A percentile compares a stretch with the other conserved stretches of the same genome.
Evolutionary conservation across 1,140 invertebrate genomes (phyloP).

Genomic region (Habropoda laboriosa): DNA sequence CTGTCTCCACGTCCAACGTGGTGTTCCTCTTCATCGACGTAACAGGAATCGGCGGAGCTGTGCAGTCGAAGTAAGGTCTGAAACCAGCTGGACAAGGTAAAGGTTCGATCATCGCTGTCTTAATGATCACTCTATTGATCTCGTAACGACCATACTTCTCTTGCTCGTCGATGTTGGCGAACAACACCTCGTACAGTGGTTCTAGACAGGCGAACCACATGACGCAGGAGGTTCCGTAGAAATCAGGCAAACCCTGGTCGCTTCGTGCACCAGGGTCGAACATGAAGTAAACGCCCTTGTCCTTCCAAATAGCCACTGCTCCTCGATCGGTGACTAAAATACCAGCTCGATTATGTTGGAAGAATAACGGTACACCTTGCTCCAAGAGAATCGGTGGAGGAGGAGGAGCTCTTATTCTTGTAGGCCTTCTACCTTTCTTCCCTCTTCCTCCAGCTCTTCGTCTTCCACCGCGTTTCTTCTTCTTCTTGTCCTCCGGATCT

Average conservation of each 20-base stretch:
- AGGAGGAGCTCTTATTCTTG: conserved; percentile 51
- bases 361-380: conserved; percentile 72
- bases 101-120: conserved; percentile 66
- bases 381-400: conserved; percentile 66
- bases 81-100: conserved; percentile 72
- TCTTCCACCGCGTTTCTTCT: conserved; percentile 50
- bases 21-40: conserved; percentile 47
- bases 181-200: conserved; percentile 68
- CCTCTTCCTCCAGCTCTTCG: conserved; percentile 37
- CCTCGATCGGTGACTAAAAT: conserved; percentile 65
- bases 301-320: conserved; percentile 74
- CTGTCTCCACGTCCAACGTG: conserved; percentile 56
- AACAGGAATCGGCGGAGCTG: conserved; percentile 43
- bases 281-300: conserved; percentile 74
- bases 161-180: conserved; percentile 64
- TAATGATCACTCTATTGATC: conserved; percentile 71
- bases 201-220: conserved; percentile 77
- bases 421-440: conserved; percentile 39
- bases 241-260: conserved; percentile 60
- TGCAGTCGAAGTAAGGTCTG: conserved; percentile 60
- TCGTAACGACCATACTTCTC: conserved; percentile 70
- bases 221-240: conserved; percentile 66
- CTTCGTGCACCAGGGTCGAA: conserved; percentile 69
- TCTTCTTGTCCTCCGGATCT: conserved; percentile 61
- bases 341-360: conserved; percentile 72